phyloP scores from a whole-genome alignment of 2,888 invertebrate species.

The Xestia rhomboidea region DNA sequence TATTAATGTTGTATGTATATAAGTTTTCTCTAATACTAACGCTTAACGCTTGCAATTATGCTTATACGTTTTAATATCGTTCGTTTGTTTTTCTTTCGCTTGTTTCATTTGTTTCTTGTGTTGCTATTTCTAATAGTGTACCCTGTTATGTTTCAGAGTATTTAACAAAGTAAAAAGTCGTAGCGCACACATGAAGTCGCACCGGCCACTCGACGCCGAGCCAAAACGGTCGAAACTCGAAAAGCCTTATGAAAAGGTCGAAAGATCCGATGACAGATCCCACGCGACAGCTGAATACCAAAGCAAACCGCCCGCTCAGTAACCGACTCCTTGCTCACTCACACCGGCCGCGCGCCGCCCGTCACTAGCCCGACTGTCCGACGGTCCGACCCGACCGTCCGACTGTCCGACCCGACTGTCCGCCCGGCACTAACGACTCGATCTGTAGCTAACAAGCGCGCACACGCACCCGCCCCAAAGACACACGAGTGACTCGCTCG shows the following conservation, averaged over 20 bases:
- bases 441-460: conserved; percentile 57
- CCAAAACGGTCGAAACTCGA: conserved; percentile 92
- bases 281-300: conserved; percentile 85
- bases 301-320: conserved; percentile 83
- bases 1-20: conserved; percentile 82
- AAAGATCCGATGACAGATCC: conserved; percentile 87
- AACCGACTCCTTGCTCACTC: conserved; percentile 78
- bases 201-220: conserved; percentile 97
- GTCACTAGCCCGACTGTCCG: conserved; percentile 27
- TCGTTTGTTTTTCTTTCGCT: conserved; percentile 72
- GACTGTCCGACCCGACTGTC: conserved; percentile 35
- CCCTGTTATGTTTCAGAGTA: conserved; percentile 94
- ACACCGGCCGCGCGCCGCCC: conserved; percentile 68
- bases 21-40: conserved; percentile 80
- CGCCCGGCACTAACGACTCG: conserved; percentile 60
- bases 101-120: conserved; percentile 73
- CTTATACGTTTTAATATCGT: conserved; percentile 71
- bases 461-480: conserved; percentile 43
- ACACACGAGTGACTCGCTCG: conserved; percentile 67
- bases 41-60: conserved; percentile 79
- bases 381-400: conserved; percentile 21
- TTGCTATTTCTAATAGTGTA: conserved; percentile 87
- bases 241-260: conserved; percentile 91
- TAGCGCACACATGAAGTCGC: conserved; percentile 99
- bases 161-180: conserved; percentile 99